Evolutionary conservation across 2,113 vertebrate species (phyloP).

Genomic region (Rhinoptilus africanus): DNA sequence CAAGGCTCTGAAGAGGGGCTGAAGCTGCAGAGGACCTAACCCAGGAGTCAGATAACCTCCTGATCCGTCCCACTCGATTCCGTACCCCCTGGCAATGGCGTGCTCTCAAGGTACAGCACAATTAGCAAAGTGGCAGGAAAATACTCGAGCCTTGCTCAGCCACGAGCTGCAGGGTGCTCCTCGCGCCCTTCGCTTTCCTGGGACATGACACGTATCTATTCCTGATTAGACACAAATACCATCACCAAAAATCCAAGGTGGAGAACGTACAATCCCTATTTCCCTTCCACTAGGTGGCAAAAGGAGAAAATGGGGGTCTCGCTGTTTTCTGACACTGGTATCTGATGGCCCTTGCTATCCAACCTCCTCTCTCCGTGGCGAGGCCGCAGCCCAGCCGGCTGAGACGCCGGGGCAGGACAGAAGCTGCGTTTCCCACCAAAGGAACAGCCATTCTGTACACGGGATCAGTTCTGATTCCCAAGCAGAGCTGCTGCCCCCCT

Average conservation of each 20-base stretch:
- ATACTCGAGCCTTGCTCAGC: neutral
- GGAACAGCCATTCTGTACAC: neutral
- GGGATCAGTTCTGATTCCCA: neutral
- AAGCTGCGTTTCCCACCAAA: neutral
- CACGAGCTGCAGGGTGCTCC: neutral
- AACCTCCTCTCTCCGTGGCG: neutral
- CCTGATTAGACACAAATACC: neutral
- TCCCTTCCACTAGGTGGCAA: fast-evolving
- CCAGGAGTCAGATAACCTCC: neutral
- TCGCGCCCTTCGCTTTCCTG: neutral
- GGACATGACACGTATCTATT: fast-evolving
- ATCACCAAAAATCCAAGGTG: neutral
- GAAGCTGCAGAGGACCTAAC: neutral
- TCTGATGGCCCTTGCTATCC: neutral
- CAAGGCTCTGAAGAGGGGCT: neutral
- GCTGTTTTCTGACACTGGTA: neutral
- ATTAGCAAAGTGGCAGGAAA: neutral
- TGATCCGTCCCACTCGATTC: neutral
- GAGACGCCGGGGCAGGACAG: neutral
- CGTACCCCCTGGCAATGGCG: neutral
- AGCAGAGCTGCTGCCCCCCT: neutral
- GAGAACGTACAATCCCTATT: neutral
- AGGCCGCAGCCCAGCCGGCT: neutral
- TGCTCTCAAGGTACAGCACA: neutral
- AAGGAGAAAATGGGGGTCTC: neutral